Base-by-base conservation (phyloP, 2,797 vertebrate species). In the Typhlichthys eigenmanni region DNA sequence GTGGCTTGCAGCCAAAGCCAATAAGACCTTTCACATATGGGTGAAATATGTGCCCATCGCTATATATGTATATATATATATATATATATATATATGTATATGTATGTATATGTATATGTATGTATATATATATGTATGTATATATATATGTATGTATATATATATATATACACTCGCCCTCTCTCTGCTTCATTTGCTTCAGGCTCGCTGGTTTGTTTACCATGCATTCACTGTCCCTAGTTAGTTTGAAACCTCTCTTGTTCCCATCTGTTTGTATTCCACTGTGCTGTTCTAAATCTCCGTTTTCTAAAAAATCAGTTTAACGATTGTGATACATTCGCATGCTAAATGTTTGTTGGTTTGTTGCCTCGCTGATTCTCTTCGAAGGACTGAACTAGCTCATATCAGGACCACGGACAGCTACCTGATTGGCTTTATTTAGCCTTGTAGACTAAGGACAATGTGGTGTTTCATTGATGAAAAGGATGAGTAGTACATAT, bases 291-390 rank as follows among this genome's bases (percentile, higher is more conserved):
- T 61, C 57, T 65, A 68, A 72, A 65, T 67, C 74, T 69, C 52
- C 76, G 80, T 19, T 19, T 19, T 19, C 19, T 19, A 19, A 19
- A 19, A 0, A 19, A 19, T 79, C 80, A 84, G 5, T 38, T 8
- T 38, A 38, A 82, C 78, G 62, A 59, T 43, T 78, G 62, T 34
- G 72, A 69, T 72, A 17, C 67, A 83, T 88, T 83, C 83, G 77
- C 74, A 88, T 87, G 84, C 82, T 75, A 61, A 57, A 62, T 74
- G 75, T 72, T 64, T 10, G 45, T 81, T 8, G 34, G 34, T 38
- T 38, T 38, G 34, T 78, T 68, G 61, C 53, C 64, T 75, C 43
- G 53, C 16, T 71, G 54, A 50, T 60, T 79, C 66, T 76, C 63
- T 68, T 66, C 62, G 52, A 19, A 60, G 32, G 66, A 57, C 17